Base-by-base conservation (phyloP, 2,797 vertebrate genomes). In the Periparus ater region DNA sequence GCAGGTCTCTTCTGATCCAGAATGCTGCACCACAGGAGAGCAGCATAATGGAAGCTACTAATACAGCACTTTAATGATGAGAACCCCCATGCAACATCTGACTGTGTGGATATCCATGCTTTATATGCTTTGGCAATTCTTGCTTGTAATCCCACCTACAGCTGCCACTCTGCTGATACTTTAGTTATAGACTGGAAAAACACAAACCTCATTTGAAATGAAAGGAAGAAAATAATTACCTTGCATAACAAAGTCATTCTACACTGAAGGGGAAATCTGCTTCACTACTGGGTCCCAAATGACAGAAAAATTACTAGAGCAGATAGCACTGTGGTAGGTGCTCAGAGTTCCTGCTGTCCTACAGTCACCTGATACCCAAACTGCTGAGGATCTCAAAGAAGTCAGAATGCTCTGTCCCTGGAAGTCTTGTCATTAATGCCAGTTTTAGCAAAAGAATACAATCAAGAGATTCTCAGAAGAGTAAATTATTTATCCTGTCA, bases 1-100 rank as follows among this genome's bases (percentile, higher is more conserved):
- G 80, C 85, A 94, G 74, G 55, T 51, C 55, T 93, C 67, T 68
- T 95, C 93, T 95, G 89, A 95, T 94, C 70, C 95, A 95, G 77
- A 94, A 90, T 77, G 88, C 86, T 76, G 68, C 93, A 84, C 91
- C 2, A 2, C 80, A 53, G 91, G 94, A 93, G 32, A 91, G 66
- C 83, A 73, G 50, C 63, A 47, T 81, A 93, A 94, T 71, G 60
- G 70, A 47, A 93, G 60, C 40, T 80, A 27, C 82, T 95, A 84
- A 96, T 66, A 57, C 32, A 70, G 76, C 51, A 27, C 61, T 81
- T 78, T 57, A 94, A 73, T 53, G 73, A 91, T 26, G 45, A 91
- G 70, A 93, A 50, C 55, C 58, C 68, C 66, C 61, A 11, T 55
- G 82, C 54, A 89, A 93, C 79, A 75, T 55, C 88, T 84, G 88